Evolutionary conservation across 2,797 vertebrate species (phyloP), one percentile per base, ranked within the genome.

Genomic region (Myotis findleyi): DNA sequence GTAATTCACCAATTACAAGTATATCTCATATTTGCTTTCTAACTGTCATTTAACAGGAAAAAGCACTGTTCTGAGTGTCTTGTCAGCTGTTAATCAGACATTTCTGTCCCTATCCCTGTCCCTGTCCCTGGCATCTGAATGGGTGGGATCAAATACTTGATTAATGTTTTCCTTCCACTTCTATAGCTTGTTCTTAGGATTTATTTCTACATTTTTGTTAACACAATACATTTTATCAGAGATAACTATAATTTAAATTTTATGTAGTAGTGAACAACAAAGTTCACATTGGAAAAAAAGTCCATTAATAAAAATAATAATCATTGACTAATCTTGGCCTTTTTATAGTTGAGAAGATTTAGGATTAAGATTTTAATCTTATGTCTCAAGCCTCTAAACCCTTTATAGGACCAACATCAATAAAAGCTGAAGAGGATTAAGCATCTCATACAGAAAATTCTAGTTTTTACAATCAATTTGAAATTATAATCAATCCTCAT

Each of bases 401-500:
- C 5, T 30, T 89, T 83, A 62, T 25, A 6, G 2, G 0, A 75
- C 38, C 12, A 95, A 95, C 80, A 44, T 36, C 59, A 27, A 36
- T 84, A 89, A 94, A 96, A 95, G 71, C 0, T 92, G 0, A 36
- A 21, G 9, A 91, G 27, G 68, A 4, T 81, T 81, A 59, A 7
- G 25, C 5, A 14, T 6, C 88, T 95, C 33, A 33, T 51, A 27
- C 27, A 57, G 16, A 96, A 95, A 94, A 0, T 0, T 55, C 9
- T 71, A 84, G 90, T 95, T 92, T 17, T 87, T 75, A 68, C 1
- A 76, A 44, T 95, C 82, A 27, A 89, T 83, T 97, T 88, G 81
- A 49, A 95, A 93, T 62, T 73, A 27, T 4, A 94, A 71, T 55
- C 53, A 1, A 64, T 84, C 33, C 49, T 44, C n/a, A 14, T 72